Percentiles rank a stretch among this genome's conserved stretches.
Conservation (phyloP, 2,113 vertebrate species). For the Arvicanthis niloticus region DNA sequence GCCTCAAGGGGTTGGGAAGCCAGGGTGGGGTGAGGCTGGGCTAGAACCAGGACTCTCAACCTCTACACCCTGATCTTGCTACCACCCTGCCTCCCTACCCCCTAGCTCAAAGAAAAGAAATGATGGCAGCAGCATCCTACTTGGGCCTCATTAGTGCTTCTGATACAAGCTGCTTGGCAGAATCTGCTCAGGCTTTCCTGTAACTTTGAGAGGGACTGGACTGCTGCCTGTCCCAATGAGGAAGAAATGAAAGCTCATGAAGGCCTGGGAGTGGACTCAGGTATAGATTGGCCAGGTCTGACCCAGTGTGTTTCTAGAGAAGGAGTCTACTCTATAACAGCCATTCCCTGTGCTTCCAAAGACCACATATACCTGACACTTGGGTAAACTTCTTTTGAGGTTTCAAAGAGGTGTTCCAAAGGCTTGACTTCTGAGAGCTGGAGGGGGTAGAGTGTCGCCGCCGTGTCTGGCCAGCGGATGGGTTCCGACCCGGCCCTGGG, state of each 20-base stretch:
- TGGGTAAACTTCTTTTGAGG: slow-evolving; percentile 58
- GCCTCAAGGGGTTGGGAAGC: not conserved
- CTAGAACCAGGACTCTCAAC: not conserved
- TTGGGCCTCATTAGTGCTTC: not conserved
- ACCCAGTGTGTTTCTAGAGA: not conserved
- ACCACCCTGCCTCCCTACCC: not conserved
- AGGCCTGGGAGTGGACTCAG: not conserved
- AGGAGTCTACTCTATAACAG: not conserved
- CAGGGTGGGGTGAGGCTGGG: not conserved
- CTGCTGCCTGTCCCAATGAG: not conserved
- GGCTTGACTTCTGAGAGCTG: slow-evolving; percentile 19
- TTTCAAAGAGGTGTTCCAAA: slow-evolving; percentile 53
- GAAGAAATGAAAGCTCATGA: not conserved
- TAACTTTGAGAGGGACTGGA: not conserved
- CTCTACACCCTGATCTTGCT: not conserved
- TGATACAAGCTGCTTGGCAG: not conserved
- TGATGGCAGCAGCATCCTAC: not conserved
- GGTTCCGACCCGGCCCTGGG: slow-evolving; percentile 29
- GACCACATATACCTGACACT: slow-evolving; percentile 58
- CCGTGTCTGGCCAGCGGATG: not conserved
- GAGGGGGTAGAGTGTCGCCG: slow-evolving; percentile 27
- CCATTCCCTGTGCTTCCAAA: not conserved
- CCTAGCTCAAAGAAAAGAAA: not conserved
- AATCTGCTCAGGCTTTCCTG: rapidly evolving
- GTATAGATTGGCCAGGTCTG: not conserved